These are phyloP conservation scores for Daktulosphaira vitifoliae DNA, from an alignment of 1,140 invertebrate species.

Conservation along the genomic window DNA sequence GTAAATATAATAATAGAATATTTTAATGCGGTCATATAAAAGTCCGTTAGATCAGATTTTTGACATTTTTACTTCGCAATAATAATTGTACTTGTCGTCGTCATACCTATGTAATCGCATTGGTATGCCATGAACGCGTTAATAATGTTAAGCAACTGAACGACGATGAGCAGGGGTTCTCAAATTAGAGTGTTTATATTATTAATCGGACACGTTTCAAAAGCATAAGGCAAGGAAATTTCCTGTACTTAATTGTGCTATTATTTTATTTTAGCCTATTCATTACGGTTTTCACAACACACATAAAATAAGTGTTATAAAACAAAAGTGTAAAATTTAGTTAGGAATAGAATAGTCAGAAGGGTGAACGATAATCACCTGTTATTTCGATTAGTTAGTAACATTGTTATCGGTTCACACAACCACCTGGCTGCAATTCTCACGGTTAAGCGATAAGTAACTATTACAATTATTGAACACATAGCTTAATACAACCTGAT, in stretches of 20 bases:
- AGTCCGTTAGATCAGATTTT: background rate
- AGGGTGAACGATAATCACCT: background rate
- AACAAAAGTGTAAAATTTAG: too few species aligned
- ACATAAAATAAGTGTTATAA: too few species aligned
- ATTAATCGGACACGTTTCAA: too few species aligned
- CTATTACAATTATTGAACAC: background rate
- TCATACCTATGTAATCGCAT: background rate
- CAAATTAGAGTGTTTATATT: too few species aligned
- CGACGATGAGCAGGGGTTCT: background rate
- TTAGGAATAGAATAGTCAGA: too few species aligned
- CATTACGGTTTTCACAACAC: too few species aligned
- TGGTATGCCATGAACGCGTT: background rate
- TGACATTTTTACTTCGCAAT: background rate
- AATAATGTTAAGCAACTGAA: background rate
- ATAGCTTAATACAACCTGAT: too few species aligned
- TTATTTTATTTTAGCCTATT: too few species aligned
- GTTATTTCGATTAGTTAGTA: conserved; percentile 2
- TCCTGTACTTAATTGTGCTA: too few species aligned
- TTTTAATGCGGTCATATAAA: background rate
- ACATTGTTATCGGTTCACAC: conserved; percentile 1
- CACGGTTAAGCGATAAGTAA: background rate
- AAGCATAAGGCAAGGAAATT: too few species aligned
- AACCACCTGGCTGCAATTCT: conserved; percentile 17
- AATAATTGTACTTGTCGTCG: background rate
- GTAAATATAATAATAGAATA: too few species aligned